A percentile compares a stretch with the other conserved stretches of the same genome.
phyloP scores from a whole-genome alignment of 2,888 invertebrate species.

The Hydrotaea cyrtoneurina region DNA sequence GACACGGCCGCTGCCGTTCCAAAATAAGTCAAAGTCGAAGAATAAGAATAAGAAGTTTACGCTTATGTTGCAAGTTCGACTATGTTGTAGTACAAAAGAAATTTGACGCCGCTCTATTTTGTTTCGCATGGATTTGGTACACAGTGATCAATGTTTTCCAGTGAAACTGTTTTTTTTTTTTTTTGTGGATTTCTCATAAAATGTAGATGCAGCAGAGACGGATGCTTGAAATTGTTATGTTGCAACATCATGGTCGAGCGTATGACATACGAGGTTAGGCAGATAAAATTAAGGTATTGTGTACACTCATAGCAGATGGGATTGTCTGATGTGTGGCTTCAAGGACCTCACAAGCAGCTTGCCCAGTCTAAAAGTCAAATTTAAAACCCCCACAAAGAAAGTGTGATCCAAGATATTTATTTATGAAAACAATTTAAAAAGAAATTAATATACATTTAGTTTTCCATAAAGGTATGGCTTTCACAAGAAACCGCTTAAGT shows the following conservation, averaged over 20 bases:
- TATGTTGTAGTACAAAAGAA: constrained; percentile 66
- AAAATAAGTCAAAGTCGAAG: background rate
- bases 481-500: too few relatives aligned
- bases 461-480: too few relatives aligned
- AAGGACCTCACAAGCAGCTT: too few relatives aligned
- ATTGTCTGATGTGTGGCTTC: too few relatives aligned
- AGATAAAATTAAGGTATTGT: background rate
- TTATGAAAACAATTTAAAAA: too few relatives aligned
- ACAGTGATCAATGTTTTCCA: constrained; percentile 56
- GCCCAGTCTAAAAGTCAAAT: too few relatives aligned
- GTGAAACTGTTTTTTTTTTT: constrained; percentile 17
- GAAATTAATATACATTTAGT: too few relatives aligned
- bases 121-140: constrained; percentile 62
- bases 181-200: constrained; percentile 45
- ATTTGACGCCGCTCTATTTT: constrained; percentile 69
- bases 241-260: constrained; percentile 39
- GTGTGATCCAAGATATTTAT: too few relatives aligned
- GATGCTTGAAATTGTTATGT: constrained; percentile 52
- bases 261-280: constrained; percentile 2
- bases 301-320: too few relatives aligned
- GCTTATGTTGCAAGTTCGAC: constrained; percentile 46
- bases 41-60: constrained; percentile 47
- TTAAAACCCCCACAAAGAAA: too few relatives aligned
- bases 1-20: constrained; percentile 7
- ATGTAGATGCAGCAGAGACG: constrained; percentile 29